Evolutionary conservation across 2,888 invertebrate genomes (phyloP).

Genomic region (Tridacna gigas): DNA sequence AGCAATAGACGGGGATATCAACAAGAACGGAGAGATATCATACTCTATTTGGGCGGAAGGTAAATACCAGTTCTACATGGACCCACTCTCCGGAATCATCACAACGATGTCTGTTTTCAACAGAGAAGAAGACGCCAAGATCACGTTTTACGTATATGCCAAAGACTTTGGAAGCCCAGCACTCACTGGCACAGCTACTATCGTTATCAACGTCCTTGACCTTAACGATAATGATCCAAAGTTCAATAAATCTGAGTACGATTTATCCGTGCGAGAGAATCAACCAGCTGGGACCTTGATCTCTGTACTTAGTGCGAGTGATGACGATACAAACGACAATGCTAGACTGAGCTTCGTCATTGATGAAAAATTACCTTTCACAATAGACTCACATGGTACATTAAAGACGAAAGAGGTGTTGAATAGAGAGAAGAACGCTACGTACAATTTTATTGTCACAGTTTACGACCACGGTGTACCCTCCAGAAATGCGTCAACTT

Average conservation of each 20-base stretch:
- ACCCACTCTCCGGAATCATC: slow-evolving; percentile 71
- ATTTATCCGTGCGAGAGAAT: slow-evolving; percentile 64
- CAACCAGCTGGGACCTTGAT: slow-evolving; percentile 52
- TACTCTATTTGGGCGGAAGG: slow-evolving; percentile 66
- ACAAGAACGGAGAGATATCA: slow-evolving; percentile 69
- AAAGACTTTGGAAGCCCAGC: slow-evolving; percentile 68
- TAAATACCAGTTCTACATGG: slow-evolving; percentile 67
- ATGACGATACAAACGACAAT: slow-evolving; percentile 71
- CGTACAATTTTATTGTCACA: slow-evolving; percentile 68
- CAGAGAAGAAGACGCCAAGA: slow-evolving; percentile 65
- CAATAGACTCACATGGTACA: slow-evolving; percentile 63
- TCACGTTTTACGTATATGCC: slow-evolving; percentile 72
- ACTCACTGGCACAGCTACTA: slow-evolving; percentile 67
- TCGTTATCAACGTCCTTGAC: slow-evolving; percentile 63
- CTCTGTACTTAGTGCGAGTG: slow-evolving; percentile 54
- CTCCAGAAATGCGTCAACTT: slow-evolving; percentile 64
- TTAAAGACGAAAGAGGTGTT: slow-evolving; percentile 64
- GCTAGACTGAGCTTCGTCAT: slow-evolving; percentile 58
- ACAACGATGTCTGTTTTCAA: slow-evolving; percentile 71
- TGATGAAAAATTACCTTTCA: slow-evolving; percentile 64
- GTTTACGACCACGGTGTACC: slow-evolving; percentile 73
- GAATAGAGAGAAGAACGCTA: slow-evolving; percentile 70
- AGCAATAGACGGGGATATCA: slow-evolving; percentile 72
- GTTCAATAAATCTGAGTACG: slow-evolving; percentile 57
- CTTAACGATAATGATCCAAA: slow-evolving; percentile 66